phyloP scores from a whole-genome alignment of 2,797 vertebrate genomes.

The Poeciliopsis presidionis region DNA sequence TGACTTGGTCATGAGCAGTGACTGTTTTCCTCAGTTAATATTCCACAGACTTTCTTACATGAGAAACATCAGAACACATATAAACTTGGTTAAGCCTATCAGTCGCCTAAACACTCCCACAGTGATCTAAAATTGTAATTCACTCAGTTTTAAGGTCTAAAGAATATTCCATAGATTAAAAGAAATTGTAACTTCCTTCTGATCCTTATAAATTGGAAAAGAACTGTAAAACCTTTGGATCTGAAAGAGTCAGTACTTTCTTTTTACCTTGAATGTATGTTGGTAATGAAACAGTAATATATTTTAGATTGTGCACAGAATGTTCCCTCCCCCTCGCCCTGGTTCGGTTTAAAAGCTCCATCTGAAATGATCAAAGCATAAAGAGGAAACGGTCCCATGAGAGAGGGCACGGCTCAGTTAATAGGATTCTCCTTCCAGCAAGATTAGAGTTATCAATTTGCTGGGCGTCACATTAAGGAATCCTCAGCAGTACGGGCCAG shows the following conservation, averaged over 20 bases:
- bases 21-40: neutral
- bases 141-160: neutral
- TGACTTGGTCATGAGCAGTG: neutral
- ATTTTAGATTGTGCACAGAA: slow-evolving; percentile 3
- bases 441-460: slow-evolving; percentile 67
- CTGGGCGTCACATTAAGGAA: slow-evolving; percentile 55
- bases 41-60: neutral
- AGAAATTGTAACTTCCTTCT: neutral
- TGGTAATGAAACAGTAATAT: slow-evolving; percentile 8
- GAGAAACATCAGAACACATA: neutral
- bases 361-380: slow-evolving; percentile 50
- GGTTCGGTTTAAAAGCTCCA: slow-evolving; percentile 20
- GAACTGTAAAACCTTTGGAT: neutral
- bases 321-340: neutral
- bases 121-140: neutral
- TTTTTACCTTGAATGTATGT: slow-evolving; percentile 2
- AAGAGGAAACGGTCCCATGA: slow-evolving; percentile 41
- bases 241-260: neutral
- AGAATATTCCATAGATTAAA: neutral
- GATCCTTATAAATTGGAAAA: neutral
- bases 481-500: slow-evolving; percentile 19
- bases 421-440: slow-evolving; percentile 61
- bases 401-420: slow-evolving; percentile 40
- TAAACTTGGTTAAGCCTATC: neutral
- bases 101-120: neutral